Percentiles rank a stretch among this genome's conserved stretches.
phyloP scores from a whole-genome alignment of 2,113 vertebrate species.

The Panthera tigris region DNA sequence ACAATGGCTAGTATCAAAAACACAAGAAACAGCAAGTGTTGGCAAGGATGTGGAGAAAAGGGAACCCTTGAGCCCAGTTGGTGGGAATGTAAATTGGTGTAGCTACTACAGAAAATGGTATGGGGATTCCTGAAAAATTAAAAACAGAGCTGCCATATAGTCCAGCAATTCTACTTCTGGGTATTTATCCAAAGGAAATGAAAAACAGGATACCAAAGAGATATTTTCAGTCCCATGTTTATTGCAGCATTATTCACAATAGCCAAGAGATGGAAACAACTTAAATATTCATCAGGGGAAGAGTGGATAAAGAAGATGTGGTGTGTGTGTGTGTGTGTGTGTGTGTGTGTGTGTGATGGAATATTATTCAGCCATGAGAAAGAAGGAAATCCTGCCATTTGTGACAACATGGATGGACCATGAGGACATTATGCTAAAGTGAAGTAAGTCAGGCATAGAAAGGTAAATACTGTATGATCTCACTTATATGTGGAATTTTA shows the following conservation, averaged over 20 bases:
- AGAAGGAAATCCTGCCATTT: background rate
- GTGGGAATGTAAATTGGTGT: background rate
- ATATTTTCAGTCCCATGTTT: background rate
- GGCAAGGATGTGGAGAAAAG: background rate
- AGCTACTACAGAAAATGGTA: background rate
- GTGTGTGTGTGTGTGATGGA: background rate
- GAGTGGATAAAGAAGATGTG: background rate
- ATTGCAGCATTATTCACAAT: background rate
- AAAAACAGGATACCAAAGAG: background rate
- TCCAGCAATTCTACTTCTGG: background rate
- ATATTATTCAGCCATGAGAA: background rate
- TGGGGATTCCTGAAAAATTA: background rate
- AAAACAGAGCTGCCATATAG: background rate
- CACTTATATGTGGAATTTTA: background rate
- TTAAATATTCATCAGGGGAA: background rate
- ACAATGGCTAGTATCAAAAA: background rate
- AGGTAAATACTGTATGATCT: background rate
- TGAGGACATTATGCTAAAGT: background rate
- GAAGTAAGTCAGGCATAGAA: background rate
- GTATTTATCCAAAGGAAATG: background rate
- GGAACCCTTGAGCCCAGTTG: background rate
- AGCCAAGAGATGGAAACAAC: background rate
- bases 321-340: background rate
- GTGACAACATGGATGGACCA: background rate
- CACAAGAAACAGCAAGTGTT: background rate